These are phyloP conservation scores for Erpobdella octoculata DNA, from an alignment of 2,888 invertebrate genomes.

Conservation along the genomic window DNA sequence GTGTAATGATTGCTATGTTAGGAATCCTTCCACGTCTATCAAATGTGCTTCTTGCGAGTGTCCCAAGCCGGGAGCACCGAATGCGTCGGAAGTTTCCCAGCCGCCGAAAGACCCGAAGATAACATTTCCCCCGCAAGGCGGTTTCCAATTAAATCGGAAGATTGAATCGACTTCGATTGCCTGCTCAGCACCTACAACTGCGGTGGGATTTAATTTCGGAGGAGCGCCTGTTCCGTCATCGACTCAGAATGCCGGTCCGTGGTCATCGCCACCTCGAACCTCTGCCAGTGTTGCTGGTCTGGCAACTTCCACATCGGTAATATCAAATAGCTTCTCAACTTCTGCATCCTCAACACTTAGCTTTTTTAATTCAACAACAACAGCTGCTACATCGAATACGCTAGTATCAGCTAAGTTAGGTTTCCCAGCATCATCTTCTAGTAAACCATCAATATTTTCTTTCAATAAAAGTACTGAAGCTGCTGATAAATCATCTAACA, in stretches of 20 bases:
- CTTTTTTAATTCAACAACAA: not conserved
- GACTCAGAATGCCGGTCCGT: not conserved
- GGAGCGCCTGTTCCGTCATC: not conserved
- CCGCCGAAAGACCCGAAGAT: not conserved
- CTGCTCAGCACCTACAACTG: not conserved
- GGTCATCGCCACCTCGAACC: not conserved
- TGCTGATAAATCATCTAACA: too few relatives aligned
- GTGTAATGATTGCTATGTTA: conserved; percentile 61
- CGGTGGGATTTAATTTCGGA: not conserved
- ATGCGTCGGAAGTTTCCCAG: not conserved
- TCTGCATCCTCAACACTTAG: not conserved
- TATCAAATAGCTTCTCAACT: not conserved
- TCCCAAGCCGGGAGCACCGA: conserved; percentile 43
- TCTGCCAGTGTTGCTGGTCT: not conserved
- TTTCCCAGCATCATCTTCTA: too few relatives aligned
- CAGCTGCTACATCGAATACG: not conserved
- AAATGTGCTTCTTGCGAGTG: conserved; percentile 47
- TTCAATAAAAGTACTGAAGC: not conserved
- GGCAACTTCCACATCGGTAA: not conserved
- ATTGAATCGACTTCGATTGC: not conserved
- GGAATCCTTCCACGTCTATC: conserved; percentile 53
- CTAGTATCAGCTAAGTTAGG: not conserved
- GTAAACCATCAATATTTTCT: not conserved
- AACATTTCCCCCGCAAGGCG: conserved; percentile 26
- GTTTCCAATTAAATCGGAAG: conserved; percentile 31